These are phyloP conservation scores for Tetragonisca angustula DNA, from an alignment of 2,888 invertebrate species.

Conservation along the genomic window DNA sequence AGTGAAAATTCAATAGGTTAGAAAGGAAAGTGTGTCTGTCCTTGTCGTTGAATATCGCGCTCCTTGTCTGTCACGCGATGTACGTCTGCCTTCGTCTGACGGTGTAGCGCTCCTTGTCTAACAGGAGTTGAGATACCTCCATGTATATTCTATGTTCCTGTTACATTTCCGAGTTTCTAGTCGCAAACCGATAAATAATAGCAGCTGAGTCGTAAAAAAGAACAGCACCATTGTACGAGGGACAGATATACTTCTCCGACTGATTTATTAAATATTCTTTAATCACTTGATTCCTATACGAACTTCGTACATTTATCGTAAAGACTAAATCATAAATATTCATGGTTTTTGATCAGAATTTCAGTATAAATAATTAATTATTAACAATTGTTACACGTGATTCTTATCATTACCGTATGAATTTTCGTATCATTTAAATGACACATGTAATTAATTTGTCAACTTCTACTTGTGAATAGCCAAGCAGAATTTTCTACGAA, in stretches of 20 bases:
- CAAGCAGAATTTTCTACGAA: too few relatives aligned
- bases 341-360: too few relatives aligned
- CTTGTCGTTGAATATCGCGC: fast-evolving
- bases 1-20: neutral
- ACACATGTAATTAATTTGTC: too few relatives aligned
- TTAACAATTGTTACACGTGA: too few relatives aligned
- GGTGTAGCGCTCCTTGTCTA: neutral
- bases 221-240: neutral
- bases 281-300: too few relatives aligned
- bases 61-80: neutral
- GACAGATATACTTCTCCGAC: neutral
- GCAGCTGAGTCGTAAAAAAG: fast-evolving
- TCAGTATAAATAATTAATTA: too few relatives aligned
- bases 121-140: neutral
- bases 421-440: too few relatives aligned
- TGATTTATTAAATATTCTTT: too few relatives aligned
- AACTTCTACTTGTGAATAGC: too few relatives aligned
- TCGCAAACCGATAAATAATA: neutral
- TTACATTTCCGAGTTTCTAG: neutral
- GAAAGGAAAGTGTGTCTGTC: fast-evolving
- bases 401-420: too few relatives aligned
- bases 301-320: too few relatives aligned
- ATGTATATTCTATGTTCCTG: neutral
- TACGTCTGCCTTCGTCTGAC: fast-evolving
- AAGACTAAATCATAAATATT: too few relatives aligned